Evolutionary conservation across 2,797 vertebrate genomes (phyloP), one percentile per base, ranked within the genome.

Genomic region (Pyrrhura leucotis): DNA sequence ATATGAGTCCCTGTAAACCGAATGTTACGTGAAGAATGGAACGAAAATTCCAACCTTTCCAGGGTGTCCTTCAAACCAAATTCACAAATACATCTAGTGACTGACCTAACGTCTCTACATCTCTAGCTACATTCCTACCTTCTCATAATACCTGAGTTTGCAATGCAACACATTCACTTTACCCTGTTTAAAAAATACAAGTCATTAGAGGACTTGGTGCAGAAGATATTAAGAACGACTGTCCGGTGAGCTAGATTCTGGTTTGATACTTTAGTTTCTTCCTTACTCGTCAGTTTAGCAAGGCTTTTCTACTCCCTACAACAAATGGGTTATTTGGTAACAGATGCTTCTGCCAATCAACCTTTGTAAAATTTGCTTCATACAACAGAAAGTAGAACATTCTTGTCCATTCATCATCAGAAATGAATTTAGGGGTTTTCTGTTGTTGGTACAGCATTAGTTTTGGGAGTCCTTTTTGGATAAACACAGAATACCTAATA

Each of bases 151-250:
- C 98, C 99, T 98, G 98, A 99, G 98, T 98, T 98, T 98, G 98
- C 98, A 98, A 98, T 97, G 98, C 98, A 98, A 98, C 97, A 98
- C 98, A 98, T 98, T 99, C 98, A 98, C 98, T 99, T 99, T 99
- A 99, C 99, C 99, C 99, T 99, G 99, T 99, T 99, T 99, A 98
- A 97, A 98, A 98, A 95, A 98, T 94, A 97, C 98, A 98, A 97
- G 98, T 96, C 98, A 29, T 97, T 96, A 96, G 97, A 97, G 97
- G 98, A 98, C 98, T 98, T 94, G 98, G 98, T 98, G 98, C 98
- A 98, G 98, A 98, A 98, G 96, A 96, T 87, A 95, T 89, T 96
- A 96, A 91, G 62, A 93, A 83, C 54, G 88, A 96, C 85, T 63
- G 94, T 79, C 96, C 26, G 5, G 89, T 88, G 95, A 95, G 96